Conservation (phyloP, 1,140 invertebrate species). For the Drosophila nigrodunni region DNA sequence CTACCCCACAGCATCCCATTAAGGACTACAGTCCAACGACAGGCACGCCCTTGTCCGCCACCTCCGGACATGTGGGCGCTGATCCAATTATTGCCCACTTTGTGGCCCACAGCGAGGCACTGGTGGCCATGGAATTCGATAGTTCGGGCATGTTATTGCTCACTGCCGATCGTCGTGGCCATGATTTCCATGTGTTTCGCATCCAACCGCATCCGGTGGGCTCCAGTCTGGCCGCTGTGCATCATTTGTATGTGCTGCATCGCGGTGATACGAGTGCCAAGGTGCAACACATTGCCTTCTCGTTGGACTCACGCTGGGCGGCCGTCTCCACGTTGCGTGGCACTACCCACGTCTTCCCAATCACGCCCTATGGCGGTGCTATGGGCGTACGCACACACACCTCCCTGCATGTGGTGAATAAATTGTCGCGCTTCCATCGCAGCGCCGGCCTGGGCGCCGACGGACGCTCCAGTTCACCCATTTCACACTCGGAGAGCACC, state of each 20-base stretch:
- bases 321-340: constrained; percentile 97
- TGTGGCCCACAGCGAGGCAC: constrained; percentile 95
- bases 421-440: constrained; percentile 96
- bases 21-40: constrained; percentile 82
- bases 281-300: constrained; percentile 95
- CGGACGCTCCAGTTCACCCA: constrained; percentile 91
- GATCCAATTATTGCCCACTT: constrained; percentile 96
- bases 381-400: constrained; percentile 96
- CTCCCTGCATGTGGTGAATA: constrained; percentile 96
- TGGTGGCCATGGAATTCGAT: constrained; percentile 96
- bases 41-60: constrained; percentile 61
- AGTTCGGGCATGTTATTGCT: constrained; percentile 95
- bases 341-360: constrained; percentile 98
- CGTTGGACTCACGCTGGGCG: constrained; percentile 97
- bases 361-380: constrained; percentile 98
- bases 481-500: constrained; percentile 86
- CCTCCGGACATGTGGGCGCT: constrained; percentile 77
- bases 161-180: constrained; percentile 96
- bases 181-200: constrained; percentile 98
- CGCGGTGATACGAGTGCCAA: constrained; percentile 93
- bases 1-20: constrained; percentile 65
- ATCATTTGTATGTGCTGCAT: constrained; percentile 98
- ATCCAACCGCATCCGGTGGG: constrained; percentile 96
- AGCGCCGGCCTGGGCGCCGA: constrained; percentile 94
- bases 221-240: constrained; percentile 94